phyloP scores from a whole-genome alignment of 2,113 vertebrate species.

The Paramormyrops kingsleyae region DNA sequence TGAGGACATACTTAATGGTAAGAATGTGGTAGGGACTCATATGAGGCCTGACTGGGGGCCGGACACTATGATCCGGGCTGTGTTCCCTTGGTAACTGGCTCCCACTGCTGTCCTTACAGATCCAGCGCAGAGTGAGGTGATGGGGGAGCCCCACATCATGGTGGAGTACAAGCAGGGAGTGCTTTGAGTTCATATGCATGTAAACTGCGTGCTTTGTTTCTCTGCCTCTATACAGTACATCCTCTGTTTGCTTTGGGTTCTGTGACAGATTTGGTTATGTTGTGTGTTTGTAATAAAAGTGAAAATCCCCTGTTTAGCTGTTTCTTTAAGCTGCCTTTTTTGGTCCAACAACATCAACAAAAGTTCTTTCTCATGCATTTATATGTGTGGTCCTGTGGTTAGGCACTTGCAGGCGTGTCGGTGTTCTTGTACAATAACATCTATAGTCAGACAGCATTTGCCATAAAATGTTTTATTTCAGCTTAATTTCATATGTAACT shows the following conservation, averaged over 20 bases:
- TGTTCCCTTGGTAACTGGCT: neutral
- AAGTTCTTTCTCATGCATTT: neutral
- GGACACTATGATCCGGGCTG: neutral
- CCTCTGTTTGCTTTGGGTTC: neutral
- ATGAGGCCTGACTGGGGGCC: neutral
- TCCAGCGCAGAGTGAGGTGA: conserved; percentile 80
- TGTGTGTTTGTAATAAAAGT: neutral
- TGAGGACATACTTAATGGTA: conserved; percentile 91
- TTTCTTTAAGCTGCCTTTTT: conserved; percentile 48
- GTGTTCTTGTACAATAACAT: neutral
- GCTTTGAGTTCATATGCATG: conserved; percentile 54
- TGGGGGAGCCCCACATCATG: conserved; percentile 94
- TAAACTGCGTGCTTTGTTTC: neutral
- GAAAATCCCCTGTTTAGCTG: conserved; percentile 8
- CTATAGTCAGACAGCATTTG: neutral
- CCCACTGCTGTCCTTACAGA: conserved; percentile 59
- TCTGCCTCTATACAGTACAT: neutral
- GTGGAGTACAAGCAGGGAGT: conserved; percentile 83
- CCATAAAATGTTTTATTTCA: neutral
- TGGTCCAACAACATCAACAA: neutral
- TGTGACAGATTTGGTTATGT: conserved; percentile 26
- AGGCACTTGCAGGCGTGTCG: neutral
- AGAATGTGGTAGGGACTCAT: conserved; percentile 21
- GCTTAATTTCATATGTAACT: neutral
- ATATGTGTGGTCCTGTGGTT: neutral